Conservation (phyloP, 1,140 invertebrate species). For the Bombus sylvicola region DNA sequence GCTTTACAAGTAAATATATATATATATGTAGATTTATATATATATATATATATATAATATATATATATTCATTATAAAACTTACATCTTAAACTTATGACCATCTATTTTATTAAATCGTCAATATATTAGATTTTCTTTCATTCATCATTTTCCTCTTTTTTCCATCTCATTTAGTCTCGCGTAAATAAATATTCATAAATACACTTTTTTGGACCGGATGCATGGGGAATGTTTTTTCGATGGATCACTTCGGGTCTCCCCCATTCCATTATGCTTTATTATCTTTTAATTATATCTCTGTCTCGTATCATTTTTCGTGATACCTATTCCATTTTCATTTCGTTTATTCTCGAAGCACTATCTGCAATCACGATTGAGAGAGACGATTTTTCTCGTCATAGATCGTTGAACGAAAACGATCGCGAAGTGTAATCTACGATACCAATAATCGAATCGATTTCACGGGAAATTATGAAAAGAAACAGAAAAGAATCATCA, state of each 20-base stretch:
- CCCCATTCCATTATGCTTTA: neutral
- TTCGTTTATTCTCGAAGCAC: neutral
- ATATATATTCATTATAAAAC: slow-evolving; percentile 73
- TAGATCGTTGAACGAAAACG: neutral
- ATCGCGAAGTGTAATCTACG: neutral
- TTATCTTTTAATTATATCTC: neutral
- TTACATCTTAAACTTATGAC: slow-evolving; percentile 69
- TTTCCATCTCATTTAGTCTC: slow-evolving; percentile 59
- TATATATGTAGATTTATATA: neutral
- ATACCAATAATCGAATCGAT: neutral
- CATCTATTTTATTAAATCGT: slow-evolving; percentile 69
- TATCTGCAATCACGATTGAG: neutral
- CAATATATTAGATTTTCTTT: slow-evolving; percentile 79
- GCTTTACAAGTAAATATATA: slow-evolving; percentile 57
- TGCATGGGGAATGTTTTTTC: slow-evolving; percentile 45
- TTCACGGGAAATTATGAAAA: neutral
- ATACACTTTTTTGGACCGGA: slow-evolving; percentile 64
- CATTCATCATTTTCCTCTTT: slow-evolving; percentile 45
- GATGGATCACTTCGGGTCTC: slow-evolving; percentile 1
- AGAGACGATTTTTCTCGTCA: neutral
- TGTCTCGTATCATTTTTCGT: neutral
- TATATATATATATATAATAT: slow-evolving; percentile 24
- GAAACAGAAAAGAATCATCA: neutral
- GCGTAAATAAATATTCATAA: slow-evolving; percentile 77
- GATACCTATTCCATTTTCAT: neutral